Base-by-base conservation (phyloP, 2,888 invertebrate genomes). In the Cynaeus angustus region DNA sequence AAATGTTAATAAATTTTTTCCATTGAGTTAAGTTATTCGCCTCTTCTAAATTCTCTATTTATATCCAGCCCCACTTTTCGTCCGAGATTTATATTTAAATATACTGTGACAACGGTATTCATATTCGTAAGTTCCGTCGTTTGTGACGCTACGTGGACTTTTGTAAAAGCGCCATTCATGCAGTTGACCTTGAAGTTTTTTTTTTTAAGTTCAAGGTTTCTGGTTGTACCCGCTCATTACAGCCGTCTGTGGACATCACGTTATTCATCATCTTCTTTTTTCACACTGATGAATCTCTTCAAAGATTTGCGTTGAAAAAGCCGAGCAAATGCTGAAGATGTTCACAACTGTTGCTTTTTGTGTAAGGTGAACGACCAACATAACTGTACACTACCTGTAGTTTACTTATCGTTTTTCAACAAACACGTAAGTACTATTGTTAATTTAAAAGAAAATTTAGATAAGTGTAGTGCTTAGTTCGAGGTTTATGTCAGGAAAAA, bases 141-240 rank as follows among this genome's bases (percentile, higher is more conserved):
- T 12, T 41, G 41, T 12, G 12, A 13, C 41, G 12, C 41, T 41
- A 33, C 21, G 21, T 21, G 21, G 21, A 21, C 21, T 21, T 41
- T 41, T 13, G 9, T 41, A 12, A 30, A 55, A 38, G 38, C 37
- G 30, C 13, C 21, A 55, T 66, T 56, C 55, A 66, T 38, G 48
- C 38, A 0, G 66, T 26, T 56, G 66, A 66, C 66, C 66, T 66
- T 66, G 66, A 16, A 16, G 41, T n/a, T 33, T 45, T 65, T n/a
- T 33, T 45, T 65, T 53, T 55, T 65, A 66, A 66, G 66, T 66
- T 66, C 66, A 66, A 66, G 66, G 66, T 55, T 53, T 53, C 21
- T 12, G 55, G n/a, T 43, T 9, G 21, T 37, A 41, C 8, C 33
- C 53, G 30, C 9, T 52, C 50, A 43, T 53, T 45, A 55, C 45